Evolutionary conservation across 2,888 invertebrate species (phyloP).

Genomic region (Zelleria hepariella): DNA sequence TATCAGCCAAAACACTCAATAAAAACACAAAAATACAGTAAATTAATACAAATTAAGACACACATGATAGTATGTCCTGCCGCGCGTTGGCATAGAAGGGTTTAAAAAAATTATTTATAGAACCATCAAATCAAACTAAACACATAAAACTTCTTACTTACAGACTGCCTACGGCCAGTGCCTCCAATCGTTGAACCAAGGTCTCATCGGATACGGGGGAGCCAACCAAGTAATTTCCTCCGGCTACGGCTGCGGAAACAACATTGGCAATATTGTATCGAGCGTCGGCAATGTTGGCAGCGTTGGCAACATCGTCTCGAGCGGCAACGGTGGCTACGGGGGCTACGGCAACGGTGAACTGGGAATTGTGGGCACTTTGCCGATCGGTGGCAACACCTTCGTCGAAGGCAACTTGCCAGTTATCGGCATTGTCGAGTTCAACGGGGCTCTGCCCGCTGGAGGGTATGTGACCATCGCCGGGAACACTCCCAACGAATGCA

Average conservation of each 20-base stretch:
- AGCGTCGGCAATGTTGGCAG: not conserved
- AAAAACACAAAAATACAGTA: too few species aligned
- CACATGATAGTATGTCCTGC: too few species aligned
- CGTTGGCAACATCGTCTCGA: not conserved
- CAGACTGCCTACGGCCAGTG: not conserved
- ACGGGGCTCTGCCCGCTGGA: not conserved
- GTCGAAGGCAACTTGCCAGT: not conserved
- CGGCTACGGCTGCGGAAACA: not conserved
- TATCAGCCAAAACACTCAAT: too few species aligned
- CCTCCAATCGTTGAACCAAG: not conserved
- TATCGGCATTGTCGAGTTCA: not conserved
- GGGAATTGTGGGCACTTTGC: not conserved
- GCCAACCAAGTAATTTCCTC: not conserved
- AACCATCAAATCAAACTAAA: not conserved
- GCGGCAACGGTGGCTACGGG: not conserved
- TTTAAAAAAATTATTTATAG: not conserved
- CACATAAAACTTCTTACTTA: not conserved
- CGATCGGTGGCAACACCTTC: not conserved
- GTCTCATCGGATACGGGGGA: not conserved
- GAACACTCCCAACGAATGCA: not conserved
- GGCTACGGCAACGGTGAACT: not conserved
- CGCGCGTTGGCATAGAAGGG: too few species aligned
- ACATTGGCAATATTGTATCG: not conserved
- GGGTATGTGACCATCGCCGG: not conserved
- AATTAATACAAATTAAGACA: too few species aligned